Percentiles rank a stretch among this genome's conserved stretches.
phyloP scores from a whole-genome alignment of 2,888 invertebrate genomes.

The Tetragnatha montana region DNA sequence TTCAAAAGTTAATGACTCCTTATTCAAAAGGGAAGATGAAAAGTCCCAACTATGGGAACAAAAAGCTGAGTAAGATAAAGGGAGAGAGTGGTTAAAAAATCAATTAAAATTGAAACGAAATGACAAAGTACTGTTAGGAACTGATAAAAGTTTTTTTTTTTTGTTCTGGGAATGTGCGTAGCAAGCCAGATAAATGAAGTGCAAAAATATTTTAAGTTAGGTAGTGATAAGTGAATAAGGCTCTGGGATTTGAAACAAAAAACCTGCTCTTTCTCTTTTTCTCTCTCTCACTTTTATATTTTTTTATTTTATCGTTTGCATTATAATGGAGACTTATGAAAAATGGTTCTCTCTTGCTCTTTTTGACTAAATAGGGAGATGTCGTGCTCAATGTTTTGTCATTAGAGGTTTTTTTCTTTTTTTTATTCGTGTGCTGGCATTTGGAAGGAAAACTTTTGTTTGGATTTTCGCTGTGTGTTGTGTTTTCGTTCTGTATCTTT shows the following conservation, averaged over 20 bases:
- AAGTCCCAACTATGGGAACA: conserved; percentile 44
- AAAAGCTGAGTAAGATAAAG: conserved; percentile 54
- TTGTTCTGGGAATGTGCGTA: conserved; percentile 10
- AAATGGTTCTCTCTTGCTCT: not conserved
- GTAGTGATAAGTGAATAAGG: conserved; percentile 35
- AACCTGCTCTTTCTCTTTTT: conserved; percentile 5
- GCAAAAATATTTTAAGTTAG: conserved; percentile 52
- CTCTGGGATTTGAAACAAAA: conserved; percentile 22
- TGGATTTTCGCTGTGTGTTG: not conserved
- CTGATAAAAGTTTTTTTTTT: conserved; percentile 46
- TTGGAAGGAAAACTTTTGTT: not conserved
- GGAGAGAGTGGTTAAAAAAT: conserved; percentile 49
- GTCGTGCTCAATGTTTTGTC: not conserved
- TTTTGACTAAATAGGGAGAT: not conserved
- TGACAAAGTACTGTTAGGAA: conserved; percentile 52
- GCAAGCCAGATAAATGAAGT: conserved; percentile 25
- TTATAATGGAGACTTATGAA: not conserved
- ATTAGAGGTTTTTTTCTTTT: not conserved
- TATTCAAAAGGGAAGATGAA: conserved; percentile 41
- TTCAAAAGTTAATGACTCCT: conserved; percentile 68
- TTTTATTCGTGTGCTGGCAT: no score
- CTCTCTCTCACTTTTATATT: not conserved
- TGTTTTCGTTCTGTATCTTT: no score
- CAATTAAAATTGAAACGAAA: conserved; percentile 66
- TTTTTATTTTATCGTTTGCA: conserved; percentile 8